Evolutionary conservation across 2,797 vertebrate species (phyloP).

Genomic region (Pogonophryne albipinna): DNA sequence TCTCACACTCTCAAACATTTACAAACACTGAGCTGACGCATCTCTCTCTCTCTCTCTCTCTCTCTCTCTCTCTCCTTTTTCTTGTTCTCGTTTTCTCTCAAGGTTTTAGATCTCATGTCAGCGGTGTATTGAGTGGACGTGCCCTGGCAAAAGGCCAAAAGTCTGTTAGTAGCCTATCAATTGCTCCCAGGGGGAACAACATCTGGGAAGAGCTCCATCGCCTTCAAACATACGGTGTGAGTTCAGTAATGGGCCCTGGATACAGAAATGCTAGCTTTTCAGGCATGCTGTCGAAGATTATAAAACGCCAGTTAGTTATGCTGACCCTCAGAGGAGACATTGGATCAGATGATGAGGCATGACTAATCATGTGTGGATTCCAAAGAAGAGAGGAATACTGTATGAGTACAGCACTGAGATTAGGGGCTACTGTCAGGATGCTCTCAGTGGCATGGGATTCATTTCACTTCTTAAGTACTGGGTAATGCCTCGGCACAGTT

Average conservation of each 20-base stretch:
- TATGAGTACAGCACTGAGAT: slow-evolving; percentile 29
- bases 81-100: slow-evolving; percentile 23
- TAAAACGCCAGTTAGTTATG: slow-evolving; percentile 6
- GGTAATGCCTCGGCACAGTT: slow-evolving; percentile 19
- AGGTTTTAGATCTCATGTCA: slow-evolving; percentile 51
- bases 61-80: slow-evolving; percentile 16
- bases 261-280: slow-evolving; percentile 25
- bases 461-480: slow-evolving; percentile 8
- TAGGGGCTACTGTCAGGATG: slow-evolving; percentile 19
- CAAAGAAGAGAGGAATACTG: slow-evolving; percentile 26
- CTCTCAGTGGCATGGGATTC: background rate
- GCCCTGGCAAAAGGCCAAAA: slow-evolving; percentile 38
- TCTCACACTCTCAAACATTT: slow-evolving; percentile 64
- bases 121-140: slow-evolving; percentile 23
- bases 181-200: slow-evolving; percentile 34
- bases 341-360: slow-evolving; percentile 42
- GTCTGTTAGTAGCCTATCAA: slow-evolving; percentile 57
- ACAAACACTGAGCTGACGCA: slow-evolving; percentile 58
- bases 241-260: slow-evolving; percentile 35
- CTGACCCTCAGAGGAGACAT: slow-evolving; percentile 14
- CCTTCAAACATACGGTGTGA: slow-evolving; percentile 17
- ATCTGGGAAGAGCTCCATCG: slow-evolving; percentile 46
- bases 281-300: slow-evolving; percentile 16
- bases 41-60: slow-evolving; percentile 21
- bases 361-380: slow-evolving; percentile 49